Base-by-base conservation (phyloP, 30 jellyfish, hydroid and myxozoan species). In the Pseudorhiza aurosa region DNA sequence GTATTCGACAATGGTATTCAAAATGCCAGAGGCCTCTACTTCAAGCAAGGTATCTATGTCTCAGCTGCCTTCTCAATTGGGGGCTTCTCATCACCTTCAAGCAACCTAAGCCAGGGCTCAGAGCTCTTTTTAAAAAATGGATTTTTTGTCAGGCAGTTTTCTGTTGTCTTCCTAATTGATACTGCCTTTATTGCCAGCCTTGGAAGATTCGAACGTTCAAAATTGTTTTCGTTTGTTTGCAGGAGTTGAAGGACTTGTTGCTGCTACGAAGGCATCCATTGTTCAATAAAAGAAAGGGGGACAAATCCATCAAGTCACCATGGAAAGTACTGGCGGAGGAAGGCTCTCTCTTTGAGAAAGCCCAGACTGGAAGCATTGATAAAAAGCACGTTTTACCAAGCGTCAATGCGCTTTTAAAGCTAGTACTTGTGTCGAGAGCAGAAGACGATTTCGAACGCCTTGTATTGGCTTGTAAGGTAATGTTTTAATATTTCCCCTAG, bases 381-480 rank as follows among this genome's bases (percentile, higher is more conserved):
- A 60, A 75, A 28, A 26, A 36, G 72, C 76, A 31, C 25, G 57
- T 42, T 42, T 39, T 58, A 44, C 88, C 88, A 44, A 42, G 56
- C 43, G 67, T 58, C 24, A 40, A 25, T 37, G 44, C 47, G 22
- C 58, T 75, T 68, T 32, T 75, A 70, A 75, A 75, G 47, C 27
- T 75, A 70, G 43, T 60, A 79, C 88, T 75, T 31, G 71, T 62
- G 21, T 75, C 58, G 28, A 44, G 58, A 21, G 24, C 80, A 9
- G 88, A 75, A 28, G 58, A 26, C 12, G 81, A 83, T 44, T 59
- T 46, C 22, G 88, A 60, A 27, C 19, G 88, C 19, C 81, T 71
- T 24, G 36, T 83, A n/a, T 46, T 83, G 24, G 63, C 88, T 26
- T 83, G 95, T 63, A 83, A 83, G 88, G 95, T 83, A 29, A n/a